Evolutionary conservation across 1,140 invertebrate species (phyloP), one percentile per base, ranked within the genome.

Genomic region (Araneus ventricosus): DNA sequence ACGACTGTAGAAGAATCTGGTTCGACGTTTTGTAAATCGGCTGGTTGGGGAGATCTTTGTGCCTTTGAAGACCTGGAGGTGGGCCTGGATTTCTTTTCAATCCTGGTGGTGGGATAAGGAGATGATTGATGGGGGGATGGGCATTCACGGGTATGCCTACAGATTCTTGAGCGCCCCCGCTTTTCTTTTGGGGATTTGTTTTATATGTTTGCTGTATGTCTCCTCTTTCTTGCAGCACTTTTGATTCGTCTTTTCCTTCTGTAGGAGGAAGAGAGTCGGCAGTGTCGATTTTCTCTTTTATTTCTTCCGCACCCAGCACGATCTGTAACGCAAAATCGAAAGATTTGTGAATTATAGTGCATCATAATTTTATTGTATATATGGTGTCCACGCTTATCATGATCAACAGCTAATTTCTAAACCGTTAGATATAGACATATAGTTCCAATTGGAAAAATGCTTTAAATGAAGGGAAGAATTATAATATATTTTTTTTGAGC

Each of bases 21-120:
- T 93, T 93, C 6, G 92, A 93, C 17, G 92, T 93, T 27, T 93
- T 88, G 24, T 89, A 93, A 22, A 84, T 30, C 45, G 82, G 86
- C n/a, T 88, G 63, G 20, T 10, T 6, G 4, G 82, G 39, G 22
- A 61, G 52, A 8, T 86, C 82, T 67, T 93, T 89, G 20, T 59
- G 75, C 57, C 92, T 80, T 75, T 75, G 91, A 30, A 67, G 45
- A 45, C 20, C 41, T 27, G 75, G 89, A 1, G 84, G 91, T 34
- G 52, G 75, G 0, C 86, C 86, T 5, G 70, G 86, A 37, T 88
- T 93, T 39, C 92, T 41, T 41, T 61, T 89, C 8, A 93, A 57
- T n/a, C 75, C 87, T 82, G 92, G 92, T 8, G 92, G 92, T 30
- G 92, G 92, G 4, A 89, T 70, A 1, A 89, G 27, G 1, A 93